Evolutionary conservation across 2,797 vertebrate species (phyloP).

Genomic region (Heteromormyrus szaboi): DNA sequence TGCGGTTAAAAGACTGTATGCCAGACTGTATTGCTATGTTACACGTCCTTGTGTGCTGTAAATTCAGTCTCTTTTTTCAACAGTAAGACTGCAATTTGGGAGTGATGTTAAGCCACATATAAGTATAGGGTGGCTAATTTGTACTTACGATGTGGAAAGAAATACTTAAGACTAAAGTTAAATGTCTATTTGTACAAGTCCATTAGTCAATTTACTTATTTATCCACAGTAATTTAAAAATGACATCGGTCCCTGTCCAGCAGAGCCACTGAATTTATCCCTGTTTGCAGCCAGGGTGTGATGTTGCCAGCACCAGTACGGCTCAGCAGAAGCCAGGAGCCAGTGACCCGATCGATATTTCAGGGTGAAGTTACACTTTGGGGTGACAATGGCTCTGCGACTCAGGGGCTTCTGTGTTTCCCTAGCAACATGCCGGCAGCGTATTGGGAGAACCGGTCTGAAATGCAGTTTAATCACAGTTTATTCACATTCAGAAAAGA

Average conservation of each 20-base stretch:
- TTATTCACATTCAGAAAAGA: not conserved
- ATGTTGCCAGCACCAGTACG: not conserved
- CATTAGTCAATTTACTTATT: slow-evolving; percentile 33
- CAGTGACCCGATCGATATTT: slow-evolving; percentile 35
- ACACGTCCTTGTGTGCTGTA: slow-evolving; percentile 29
- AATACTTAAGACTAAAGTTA: slow-evolving; percentile 42
- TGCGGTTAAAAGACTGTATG: slow-evolving; percentile 21
- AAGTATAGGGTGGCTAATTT: slow-evolving; percentile 47
- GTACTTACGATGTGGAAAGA: slow-evolving; percentile 40
- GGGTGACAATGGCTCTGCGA: slow-evolving; percentile 29
- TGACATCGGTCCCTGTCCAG: not conserved
- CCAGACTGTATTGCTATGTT: slow-evolving; percentile 27
- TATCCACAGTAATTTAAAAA: slow-evolving; percentile 8
- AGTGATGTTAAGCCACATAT: slow-evolving; percentile 42
- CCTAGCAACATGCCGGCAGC: not conserved
- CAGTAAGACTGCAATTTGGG: slow-evolving; percentile 48
- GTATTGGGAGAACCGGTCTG: not conserved
- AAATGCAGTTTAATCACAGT: not conserved
- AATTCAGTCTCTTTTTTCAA: slow-evolving; percentile 30
- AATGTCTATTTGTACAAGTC: slow-evolving; percentile 33
- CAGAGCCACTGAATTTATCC: slow-evolving; percentile 7
- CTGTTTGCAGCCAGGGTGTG: not conserved
- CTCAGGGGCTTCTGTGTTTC: slow-evolving; percentile 12
- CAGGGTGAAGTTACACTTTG: slow-evolving; percentile 19
- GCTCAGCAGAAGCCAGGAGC: slow-evolving; percentile 22